A percentile compares a stretch with the other conserved stretches of the same genome.
Conservation (phyloP, 53 echinoderm and acorn worm species). For the Pentamera pediparva region DNA sequence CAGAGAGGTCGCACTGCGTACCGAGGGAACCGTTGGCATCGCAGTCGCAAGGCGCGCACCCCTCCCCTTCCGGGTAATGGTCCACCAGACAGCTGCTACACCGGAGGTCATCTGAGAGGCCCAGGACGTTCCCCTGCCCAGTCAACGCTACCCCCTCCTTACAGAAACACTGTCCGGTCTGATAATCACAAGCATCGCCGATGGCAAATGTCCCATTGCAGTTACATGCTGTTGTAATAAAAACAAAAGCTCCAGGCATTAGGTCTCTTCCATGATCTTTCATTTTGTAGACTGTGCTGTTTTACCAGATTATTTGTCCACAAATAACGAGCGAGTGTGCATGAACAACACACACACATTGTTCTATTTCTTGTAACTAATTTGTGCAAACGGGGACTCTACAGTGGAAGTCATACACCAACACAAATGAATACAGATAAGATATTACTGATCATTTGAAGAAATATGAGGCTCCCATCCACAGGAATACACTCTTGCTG, state of each 20-base stretch:
- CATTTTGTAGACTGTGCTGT: too few species aligned
- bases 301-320: too few species aligned
- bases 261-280: too few species aligned
- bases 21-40: conserved; percentile 36
- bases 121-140: conserved; percentile 39
- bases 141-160: conserved; percentile 54
- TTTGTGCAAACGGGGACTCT: too few species aligned
- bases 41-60: conserved; percentile 69
- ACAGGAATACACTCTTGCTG: too few species aligned
- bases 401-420: too few species aligned
- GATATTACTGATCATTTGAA: too few species aligned
- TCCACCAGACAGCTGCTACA: conserved; percentile 58
- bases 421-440: too few species aligned
- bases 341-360: too few species aligned
- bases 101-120: conserved; percentile 21
- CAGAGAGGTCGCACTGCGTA: conserved; percentile 62
- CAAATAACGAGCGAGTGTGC: too few species aligned
- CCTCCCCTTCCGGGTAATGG: conserved; percentile 54
- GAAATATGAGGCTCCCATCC: too few species aligned
- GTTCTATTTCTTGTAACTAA: too few species aligned
- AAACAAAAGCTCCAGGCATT: not conserved
- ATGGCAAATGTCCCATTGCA: conserved; percentile 52
- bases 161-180: conserved; percentile 92
- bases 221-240: conserved; percentile 59
- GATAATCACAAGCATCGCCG: conserved; percentile 77